phyloP scores from a whole-genome alignment of 1,140 invertebrate genomes.

The Drosophila littoralis region DNA sequence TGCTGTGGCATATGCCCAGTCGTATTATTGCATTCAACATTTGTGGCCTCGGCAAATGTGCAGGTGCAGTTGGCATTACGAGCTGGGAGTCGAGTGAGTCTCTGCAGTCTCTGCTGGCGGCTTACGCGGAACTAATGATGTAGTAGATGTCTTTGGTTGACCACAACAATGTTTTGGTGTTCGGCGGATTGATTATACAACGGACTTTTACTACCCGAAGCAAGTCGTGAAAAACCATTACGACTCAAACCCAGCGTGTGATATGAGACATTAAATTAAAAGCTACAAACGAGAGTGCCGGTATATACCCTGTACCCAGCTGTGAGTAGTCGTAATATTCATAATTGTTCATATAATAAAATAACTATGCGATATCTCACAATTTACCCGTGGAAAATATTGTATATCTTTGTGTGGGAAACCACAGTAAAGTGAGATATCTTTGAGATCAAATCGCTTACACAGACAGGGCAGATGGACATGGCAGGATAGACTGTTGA shows the following conservation, averaged over 20 bases:
- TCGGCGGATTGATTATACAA: constrained; percentile 51
- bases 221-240: constrained; percentile 57
- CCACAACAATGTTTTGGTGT: constrained; percentile 51
- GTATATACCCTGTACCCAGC: background rate
- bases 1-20: constrained; percentile 10
- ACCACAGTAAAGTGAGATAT: too few species aligned
- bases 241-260: constrained; percentile 18
- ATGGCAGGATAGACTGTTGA: too few species aligned
- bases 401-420: too few species aligned
- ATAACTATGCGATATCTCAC: too few species aligned
- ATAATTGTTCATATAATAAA: too few species aligned
- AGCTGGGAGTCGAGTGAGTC: constrained; percentile 24
- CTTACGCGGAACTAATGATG: constrained; percentile 73
- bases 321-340: too few species aligned
- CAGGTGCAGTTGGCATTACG: constrained; percentile 62
- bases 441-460: too few species aligned
- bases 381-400: too few species aligned
- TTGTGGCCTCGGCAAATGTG: constrained; percentile 19
- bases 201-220: constrained; percentile 66
- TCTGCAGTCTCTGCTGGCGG: constrained; percentile 21
- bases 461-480: too few species aligned
- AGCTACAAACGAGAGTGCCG: background rate
- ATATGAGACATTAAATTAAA: constrained; percentile 56
- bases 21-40: constrained; percentile 45
- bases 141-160: constrained; percentile 45